Conservation (phyloP, 2,113 vertebrate species). For the Siphamia tubifer region DNA sequence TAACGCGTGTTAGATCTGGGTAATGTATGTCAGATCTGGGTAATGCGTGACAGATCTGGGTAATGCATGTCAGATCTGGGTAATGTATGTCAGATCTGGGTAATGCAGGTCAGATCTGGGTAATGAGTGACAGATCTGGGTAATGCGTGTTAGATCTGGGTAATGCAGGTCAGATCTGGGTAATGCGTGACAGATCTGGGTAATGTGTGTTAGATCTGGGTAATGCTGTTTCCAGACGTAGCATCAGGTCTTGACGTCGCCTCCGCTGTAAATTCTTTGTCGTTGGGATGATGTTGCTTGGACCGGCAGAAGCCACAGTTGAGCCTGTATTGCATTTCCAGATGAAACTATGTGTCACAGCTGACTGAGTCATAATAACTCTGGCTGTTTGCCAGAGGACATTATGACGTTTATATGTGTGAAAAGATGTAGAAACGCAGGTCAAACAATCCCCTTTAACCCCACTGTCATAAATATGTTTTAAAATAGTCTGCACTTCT, state of each 20-base stretch:
- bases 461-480: constrained; percentile 36
- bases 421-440: constrained; percentile 22
- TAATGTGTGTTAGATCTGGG: not conserved
- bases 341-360: constrained; percentile 58
- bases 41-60: not conserved
- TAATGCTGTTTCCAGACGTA: constrained; percentile 61
- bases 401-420: constrained; percentile 14
- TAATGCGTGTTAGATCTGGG: too few species aligned
- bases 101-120: too few species aligned
- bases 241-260: constrained; percentile 35
- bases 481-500: constrained; percentile 16
- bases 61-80: too few species aligned
- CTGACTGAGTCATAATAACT: constrained; percentile 50
- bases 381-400: constrained; percentile 28
- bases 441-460: constrained; percentile 27
- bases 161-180: not conserved
- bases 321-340: constrained; percentile 64
- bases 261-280: constrained; percentile 62
- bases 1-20: not conserved
- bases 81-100: not conserved
- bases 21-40: too few species aligned
- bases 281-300: constrained; percentile 43
- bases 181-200: constrained; percentile 33
- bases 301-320: constrained; percentile 35
- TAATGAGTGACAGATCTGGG: not conserved